A percentile compares a stretch with the other conserved stretches of the same genome.
Conservation (phyloP, 2,113 vertebrate genomes). For the Etheostoma spectabile region DNA sequence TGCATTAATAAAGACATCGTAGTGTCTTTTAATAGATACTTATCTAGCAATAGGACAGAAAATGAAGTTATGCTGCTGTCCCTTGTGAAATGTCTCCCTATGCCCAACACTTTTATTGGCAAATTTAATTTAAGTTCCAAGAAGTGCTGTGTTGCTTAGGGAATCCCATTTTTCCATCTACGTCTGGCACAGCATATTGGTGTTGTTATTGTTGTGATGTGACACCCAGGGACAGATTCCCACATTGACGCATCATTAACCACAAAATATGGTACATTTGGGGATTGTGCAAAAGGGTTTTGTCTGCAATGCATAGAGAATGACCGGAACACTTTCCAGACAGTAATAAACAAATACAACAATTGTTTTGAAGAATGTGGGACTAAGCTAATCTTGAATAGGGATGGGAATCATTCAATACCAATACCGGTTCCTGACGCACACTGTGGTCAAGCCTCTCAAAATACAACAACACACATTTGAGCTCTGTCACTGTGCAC, state of each 20-base stretch:
- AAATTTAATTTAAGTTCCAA: constrained; percentile 1
- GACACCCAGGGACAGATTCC: constrained; percentile 48
- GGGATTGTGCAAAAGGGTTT: constrained; percentile 65
- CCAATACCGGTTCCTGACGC: no score
- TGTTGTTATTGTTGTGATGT: constrained; percentile 44
- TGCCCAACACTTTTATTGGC: not conserved
- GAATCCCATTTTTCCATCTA: constrained; percentile 35
- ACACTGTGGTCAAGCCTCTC: no score
- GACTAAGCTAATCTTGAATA: constrained; percentile 12
- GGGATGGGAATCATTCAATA: no score
- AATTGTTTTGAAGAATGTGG: constrained; percentile 49
- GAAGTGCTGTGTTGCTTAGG: not conserved
- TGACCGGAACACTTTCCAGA: constrained; percentile 42
- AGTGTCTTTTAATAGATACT: not conserved
- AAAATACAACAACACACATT: no score
- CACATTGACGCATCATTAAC: constrained; percentile 50
- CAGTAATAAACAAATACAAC: constrained; percentile 61
- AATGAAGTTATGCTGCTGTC: not conserved
- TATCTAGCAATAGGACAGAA: not conserved
- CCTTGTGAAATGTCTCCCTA: constrained; percentile 1
- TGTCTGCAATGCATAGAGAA: constrained; percentile 44
- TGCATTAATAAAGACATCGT: not conserved
- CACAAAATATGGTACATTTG: constrained; percentile 52
- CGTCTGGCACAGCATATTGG: constrained; percentile 22
- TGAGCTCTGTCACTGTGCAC: no score